phyloP scores from a whole-genome alignment of 2,888 invertebrate species.

The Ecdyonurus torrentis region DNA sequence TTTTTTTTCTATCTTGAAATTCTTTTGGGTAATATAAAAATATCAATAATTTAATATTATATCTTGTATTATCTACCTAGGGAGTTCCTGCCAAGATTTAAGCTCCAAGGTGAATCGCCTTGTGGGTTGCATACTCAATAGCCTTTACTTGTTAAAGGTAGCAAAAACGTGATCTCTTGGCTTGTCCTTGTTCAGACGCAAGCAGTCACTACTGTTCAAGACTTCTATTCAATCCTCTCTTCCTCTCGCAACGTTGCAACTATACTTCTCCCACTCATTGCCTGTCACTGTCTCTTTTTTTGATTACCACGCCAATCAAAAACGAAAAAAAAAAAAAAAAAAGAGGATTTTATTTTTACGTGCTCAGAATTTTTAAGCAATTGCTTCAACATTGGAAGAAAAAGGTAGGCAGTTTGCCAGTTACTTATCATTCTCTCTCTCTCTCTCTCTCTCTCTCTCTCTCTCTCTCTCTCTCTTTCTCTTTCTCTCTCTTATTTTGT shows the following conservation, averaged over 20 bases:
- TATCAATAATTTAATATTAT: too few species aligned
- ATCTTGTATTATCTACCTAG: background rate
- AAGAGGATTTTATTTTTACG: background rate
- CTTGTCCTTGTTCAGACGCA: background rate
- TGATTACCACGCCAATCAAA: background rate
- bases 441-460: too few species aligned
- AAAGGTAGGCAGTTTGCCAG: too few species aligned
- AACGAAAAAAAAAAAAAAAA: too few species aligned
- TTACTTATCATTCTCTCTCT: background rate
- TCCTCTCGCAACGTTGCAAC: background rate
- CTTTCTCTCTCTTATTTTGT: too few species aligned
- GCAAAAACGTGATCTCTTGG: background rate
- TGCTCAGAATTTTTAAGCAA: background rate
- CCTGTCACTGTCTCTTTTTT: background rate
- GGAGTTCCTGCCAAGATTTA: background rate
- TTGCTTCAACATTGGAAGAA: too few species aligned
- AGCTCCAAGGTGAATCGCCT: background rate
- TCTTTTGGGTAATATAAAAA: background rate
- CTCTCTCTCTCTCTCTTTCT: too few species aligned
- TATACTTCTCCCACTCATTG: background rate
- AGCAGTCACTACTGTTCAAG: background rate
- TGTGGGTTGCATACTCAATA: background rate
- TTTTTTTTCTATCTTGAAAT: too few species aligned
- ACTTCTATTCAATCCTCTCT: too few species aligned
- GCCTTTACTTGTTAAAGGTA: background rate